Conservation (phyloP, 2,888 invertebrate species). For the Xiphydria camelus region DNA sequence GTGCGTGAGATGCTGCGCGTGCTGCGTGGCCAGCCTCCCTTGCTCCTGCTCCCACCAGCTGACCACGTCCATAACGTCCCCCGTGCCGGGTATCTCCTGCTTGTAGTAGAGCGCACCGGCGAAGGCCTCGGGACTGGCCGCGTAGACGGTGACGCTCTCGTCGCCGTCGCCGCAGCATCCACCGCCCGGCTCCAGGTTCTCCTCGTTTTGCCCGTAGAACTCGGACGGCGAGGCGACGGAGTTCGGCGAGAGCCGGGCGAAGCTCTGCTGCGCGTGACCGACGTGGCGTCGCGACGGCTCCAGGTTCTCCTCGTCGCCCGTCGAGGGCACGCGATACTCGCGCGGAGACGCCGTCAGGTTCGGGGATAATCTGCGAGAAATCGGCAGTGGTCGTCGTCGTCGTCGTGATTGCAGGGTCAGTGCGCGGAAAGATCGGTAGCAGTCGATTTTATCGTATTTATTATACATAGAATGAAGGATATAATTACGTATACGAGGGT, state of each 20-base stretch:
- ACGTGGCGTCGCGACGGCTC: constrained; percentile 44
- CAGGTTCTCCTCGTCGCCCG: constrained; percentile 54
- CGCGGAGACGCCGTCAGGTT: constrained; percentile 32
- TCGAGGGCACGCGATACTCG: constrained; percentile 40
- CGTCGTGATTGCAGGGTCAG: too few relatives aligned
- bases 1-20: constrained; percentile 51
- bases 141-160: constrained; percentile 48
- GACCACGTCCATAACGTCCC: constrained; percentile 55
- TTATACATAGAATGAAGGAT: too few relatives aligned
- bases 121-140: constrained; percentile 47
- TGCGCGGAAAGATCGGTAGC: too few relatives aligned
- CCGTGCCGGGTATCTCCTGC: constrained; percentile 47
- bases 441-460: too few relatives aligned
- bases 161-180: constrained; percentile 49
- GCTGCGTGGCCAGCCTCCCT: constrained; percentile 44
- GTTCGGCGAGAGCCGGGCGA: constrained; percentile 43
- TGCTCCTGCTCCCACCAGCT: constrained; percentile 58
- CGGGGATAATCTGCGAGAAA: constrained; percentile 45
- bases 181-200: constrained; percentile 45
- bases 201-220: constrained; percentile 43
- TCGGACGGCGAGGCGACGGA: constrained; percentile 42
- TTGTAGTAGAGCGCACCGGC: constrained; percentile 51
- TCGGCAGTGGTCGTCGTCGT: constrained; percentile 29
- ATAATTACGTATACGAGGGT: too few relatives aligned
- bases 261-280: constrained; percentile 7